Evolutionary conservation across 92 coral and sea anemone species (phyloP).

Genomic region (Phenganax subtilis): DNA sequence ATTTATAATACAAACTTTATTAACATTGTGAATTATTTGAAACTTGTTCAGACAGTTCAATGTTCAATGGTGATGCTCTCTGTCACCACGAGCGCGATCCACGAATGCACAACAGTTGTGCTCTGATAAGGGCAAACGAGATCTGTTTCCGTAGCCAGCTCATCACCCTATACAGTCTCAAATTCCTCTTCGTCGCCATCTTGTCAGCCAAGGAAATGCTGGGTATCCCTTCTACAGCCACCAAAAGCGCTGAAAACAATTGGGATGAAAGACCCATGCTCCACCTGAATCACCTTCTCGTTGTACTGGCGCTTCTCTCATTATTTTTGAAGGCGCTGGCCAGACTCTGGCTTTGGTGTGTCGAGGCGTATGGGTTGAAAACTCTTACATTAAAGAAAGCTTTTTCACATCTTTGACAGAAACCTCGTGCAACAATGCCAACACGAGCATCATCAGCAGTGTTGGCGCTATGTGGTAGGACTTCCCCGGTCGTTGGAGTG

Average conservation of each 20-base stretch:
- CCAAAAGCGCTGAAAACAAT: conserved; percentile 6
- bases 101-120: no score
- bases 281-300: background rate
- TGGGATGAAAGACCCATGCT: conserved; percentile 25
- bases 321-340: background rate
- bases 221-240: conserved; percentile 8
- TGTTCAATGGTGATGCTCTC: no score
- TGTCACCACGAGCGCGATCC: no score
- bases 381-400: conserved; percentile 18
- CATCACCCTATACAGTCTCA: background rate
- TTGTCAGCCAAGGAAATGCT: conserved; percentile 9
- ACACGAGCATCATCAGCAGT: conserved; percentile 13
- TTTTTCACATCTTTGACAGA: conserved; percentile 1
- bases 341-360: background rate
- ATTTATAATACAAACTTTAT: no score
- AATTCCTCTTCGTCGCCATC: background rate
- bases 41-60: no score
- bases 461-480: conserved; percentile 6
- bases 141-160: background rate
- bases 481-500: conserved; percentile 1
- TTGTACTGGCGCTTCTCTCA: conserved; percentile 28
- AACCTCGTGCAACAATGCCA: background rate
- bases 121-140: no score
- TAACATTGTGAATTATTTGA: no score
- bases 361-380: conserved; percentile 6